Evolutionary conservation across 2,888 invertebrate genomes (phyloP).

Genomic region (Silvanus unidentatus): DNA sequence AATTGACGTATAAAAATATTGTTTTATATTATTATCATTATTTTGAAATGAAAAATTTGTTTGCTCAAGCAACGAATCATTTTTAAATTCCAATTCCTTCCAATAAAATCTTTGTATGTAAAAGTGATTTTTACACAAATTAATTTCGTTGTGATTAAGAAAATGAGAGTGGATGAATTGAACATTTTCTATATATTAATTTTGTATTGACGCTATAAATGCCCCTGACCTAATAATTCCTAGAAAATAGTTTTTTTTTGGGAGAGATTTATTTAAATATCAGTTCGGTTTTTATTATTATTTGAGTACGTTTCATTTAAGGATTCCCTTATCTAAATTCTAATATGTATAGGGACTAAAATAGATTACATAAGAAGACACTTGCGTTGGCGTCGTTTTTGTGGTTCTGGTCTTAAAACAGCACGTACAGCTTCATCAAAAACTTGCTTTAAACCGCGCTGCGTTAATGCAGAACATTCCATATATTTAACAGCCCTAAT

Average conservation of each 20-base stretch:
- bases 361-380: constrained; percentile 53
- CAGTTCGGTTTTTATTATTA: constrained; percentile 8
- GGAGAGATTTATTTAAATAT: constrained; percentile 4
- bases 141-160: too few relatives aligned
- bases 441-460: constrained; percentile 95
- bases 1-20: constrained; percentile 28
- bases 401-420: constrained; percentile 93
- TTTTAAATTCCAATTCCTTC: too few relatives aligned
- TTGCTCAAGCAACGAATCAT: too few relatives aligned
- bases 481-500: constrained; percentile 98
- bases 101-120: too few relatives aligned
- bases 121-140: too few relatives aligned
- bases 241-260: constrained; percentile 1
- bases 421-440: constrained; percentile 98
- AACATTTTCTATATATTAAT: too few relatives aligned
- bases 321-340: background rate
- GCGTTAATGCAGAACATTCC: constrained; percentile 99
- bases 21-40: constrained; percentile 12
- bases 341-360: too few relatives aligned
- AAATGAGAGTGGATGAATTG: too few relatives aligned
- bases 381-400: constrained; percentile 89
- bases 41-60: constrained; percentile 1
- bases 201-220: constrained; percentile 6
- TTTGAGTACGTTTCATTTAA: constrained; percentile 1
- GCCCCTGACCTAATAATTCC: constrained; percentile 7